Evolutionary conservation across 2,888 invertebrate genomes (phyloP).

Genomic region (Amiota minor): DNA sequence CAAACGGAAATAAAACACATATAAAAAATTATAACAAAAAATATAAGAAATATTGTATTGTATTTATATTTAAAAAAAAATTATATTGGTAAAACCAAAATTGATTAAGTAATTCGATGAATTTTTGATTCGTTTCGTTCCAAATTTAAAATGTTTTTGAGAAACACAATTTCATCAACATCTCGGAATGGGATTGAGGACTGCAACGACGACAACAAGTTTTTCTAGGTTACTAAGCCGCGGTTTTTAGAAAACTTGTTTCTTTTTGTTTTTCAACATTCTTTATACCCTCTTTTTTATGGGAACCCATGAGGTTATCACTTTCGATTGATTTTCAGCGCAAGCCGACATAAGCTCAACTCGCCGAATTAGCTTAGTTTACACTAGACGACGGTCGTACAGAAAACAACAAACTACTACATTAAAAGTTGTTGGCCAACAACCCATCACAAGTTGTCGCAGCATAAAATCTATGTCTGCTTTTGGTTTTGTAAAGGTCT

Average conservation of each 20-base stretch:
- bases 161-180: too few species aligned
- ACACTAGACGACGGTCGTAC: conserved; percentile 13
- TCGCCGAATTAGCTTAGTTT: conserved; percentile 15
- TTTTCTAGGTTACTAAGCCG: conserved; percentile 53
- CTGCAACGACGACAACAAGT: background rate
- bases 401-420: conserved; percentile 3
- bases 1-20: conserved; percentile 21
- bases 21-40: conserved; percentile 35
- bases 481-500: conserved; percentile 17
- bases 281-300: background rate
- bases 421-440: conserved; percentile 11
- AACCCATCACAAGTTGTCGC: background rate
- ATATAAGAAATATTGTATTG: conserved; percentile 16
- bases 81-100: too few species aligned
- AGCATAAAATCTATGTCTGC: conserved; percentile 22
- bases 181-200: too few species aligned
- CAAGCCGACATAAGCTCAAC: background rate
- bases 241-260: conserved; percentile 49
- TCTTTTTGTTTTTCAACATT: conserved; percentile 20
- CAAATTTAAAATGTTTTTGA: too few species aligned
- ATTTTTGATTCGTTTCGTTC: too few species aligned
- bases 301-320: background rate
- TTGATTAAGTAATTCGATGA: too few species aligned
- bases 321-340: background rate
- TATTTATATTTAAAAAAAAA: too few species aligned